A percentile compares a stretch with the other conserved stretches of the same genome.
Evolutionary conservation across 2,888 invertebrate genomes (phyloP).

Genomic region (Doris montereyensis): DNA sequence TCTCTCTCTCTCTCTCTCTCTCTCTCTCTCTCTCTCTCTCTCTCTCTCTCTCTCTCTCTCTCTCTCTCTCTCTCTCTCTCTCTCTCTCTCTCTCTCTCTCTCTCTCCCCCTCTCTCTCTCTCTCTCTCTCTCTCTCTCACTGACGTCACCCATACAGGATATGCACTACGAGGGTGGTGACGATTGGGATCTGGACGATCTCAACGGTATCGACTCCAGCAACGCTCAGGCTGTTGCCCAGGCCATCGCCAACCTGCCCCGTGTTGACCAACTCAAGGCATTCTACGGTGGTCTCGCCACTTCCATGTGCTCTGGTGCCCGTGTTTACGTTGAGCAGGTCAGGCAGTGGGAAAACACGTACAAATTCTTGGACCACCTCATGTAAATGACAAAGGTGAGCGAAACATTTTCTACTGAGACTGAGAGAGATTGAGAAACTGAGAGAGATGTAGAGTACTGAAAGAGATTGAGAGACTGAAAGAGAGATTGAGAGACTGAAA

Average conservation of each 20-base stretch:
- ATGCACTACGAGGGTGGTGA: neutral
- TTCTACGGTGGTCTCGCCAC: constrained; percentile 33
- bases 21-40: neutral
- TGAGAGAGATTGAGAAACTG: too few relatives aligned
- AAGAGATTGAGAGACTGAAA: neutral
- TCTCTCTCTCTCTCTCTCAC: neutral
- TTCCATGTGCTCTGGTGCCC: constrained; percentile 12
- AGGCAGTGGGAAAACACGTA: constrained; percentile 24
- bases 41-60: neutral
- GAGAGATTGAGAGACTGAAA: neutral
- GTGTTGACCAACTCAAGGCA: constrained; percentile 20
- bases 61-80: neutral
- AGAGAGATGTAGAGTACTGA: too few relatives aligned
- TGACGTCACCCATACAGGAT: neutral
- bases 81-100: neutral
- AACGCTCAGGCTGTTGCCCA: constrained; percentile 23
- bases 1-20: neutral
- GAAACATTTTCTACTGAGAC: too few relatives aligned
- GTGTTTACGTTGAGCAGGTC: constrained; percentile 25
- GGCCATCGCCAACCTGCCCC: neutral
- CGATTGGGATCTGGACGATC: constrained; percentile 13
- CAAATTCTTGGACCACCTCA: constrained; percentile 29
- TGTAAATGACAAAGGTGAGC: neutral
- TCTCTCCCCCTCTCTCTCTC: neutral
- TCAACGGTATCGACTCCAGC: constrained; percentile 17